Base-by-base conservation (phyloP, 2,113 vertebrate species). In the Xiphophorus maculatus region DNA sequence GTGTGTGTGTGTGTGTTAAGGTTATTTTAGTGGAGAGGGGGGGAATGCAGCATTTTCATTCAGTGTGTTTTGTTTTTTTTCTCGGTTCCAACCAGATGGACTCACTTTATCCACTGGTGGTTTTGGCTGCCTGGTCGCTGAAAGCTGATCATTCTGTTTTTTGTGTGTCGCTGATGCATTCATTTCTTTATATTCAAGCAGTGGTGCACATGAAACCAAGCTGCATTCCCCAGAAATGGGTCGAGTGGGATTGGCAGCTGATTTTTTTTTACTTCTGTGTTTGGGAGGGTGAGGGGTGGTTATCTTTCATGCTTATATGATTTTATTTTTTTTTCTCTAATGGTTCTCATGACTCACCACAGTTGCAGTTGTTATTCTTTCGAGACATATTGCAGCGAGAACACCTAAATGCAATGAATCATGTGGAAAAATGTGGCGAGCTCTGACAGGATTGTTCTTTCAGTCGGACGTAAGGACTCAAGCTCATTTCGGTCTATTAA, bases 61-160 rank as follows among this genome's bases (percentile, higher is more conserved):
- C 86, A 76, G 86, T 69, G 71, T 77, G 71, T 72, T 84, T 87
- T 76, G 32, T 87, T 66, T 32, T 72, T 84, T 32, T 27, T 66
- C 42, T 27, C 28, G 8, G 22, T 74, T 85, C 87, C 22, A 58
- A n/a, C 51, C 89, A 93, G 78, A 89, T 92, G 92, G 91, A 90
- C 83, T 77, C 85, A 84, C 79, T 90, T 91, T 87, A 90, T 90
- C 69, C 86, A 25, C 85, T 75, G 82, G 85, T 83, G 88, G 89
- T 90, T 91, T 58, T 92, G 84, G 84, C 87, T 82, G 87, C 88
- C 84, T 85, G 88, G 84, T 88, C 82, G 81, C 90, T 84, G 87
- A 89, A 90, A 90, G 83, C 78, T 81, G 90, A 89, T 89, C 87
- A 85, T 81, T 88, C 74, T 84, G 81, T 77, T 84, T 88, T 89